phyloP scores from a whole-genome alignment of 2,113 vertebrate species.

The Puntigrus tetrazona region DNA sequence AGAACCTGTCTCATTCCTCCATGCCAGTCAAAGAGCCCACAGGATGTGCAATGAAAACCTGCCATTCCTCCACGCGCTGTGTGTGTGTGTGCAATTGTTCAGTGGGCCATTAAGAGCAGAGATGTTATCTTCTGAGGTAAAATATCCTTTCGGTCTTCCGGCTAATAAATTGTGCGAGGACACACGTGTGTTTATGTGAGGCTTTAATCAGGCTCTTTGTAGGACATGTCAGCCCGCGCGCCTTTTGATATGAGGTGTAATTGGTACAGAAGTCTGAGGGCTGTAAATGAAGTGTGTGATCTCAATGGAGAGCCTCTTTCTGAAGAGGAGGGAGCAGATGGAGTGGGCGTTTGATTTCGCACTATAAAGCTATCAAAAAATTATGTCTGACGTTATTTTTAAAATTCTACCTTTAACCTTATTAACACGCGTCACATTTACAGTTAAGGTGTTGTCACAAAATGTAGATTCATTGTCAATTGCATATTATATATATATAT shows the following conservation, averaged over 20 bases:
- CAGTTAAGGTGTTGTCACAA: neutral
- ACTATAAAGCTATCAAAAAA: conserved; percentile 11
- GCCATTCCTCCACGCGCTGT: conserved; percentile 24
- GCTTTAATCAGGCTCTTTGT: conserved; percentile 57
- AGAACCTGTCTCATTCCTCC: conserved; percentile 53
- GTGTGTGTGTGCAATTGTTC: neutral
- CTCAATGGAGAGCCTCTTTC: conserved; percentile 19
- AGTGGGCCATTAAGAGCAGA: conserved; percentile 2
- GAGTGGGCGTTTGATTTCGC: conserved; percentile 18
- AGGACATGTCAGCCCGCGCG: conserved; percentile 29
- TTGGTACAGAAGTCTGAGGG: conserved; percentile 46
- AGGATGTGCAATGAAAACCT: conserved; percentile 48
- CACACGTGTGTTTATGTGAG: conserved; percentile 23
- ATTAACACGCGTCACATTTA: neutral
- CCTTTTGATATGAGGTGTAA: conserved; percentile 54
- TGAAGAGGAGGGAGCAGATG: conserved; percentile 38
- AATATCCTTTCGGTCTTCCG: neutral
- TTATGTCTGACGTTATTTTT: neutral
- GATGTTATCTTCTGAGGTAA: conserved; percentile 30
- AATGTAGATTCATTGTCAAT: neutral
- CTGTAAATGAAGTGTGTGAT: conserved; percentile 46
- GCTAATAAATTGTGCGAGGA: conserved; percentile 15
- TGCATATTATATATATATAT: too few relatives aligned
- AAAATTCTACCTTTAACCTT: conserved; percentile 9
- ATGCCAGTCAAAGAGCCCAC: conserved; percentile 55